Base-by-base conservation (phyloP, 2,113 vertebrate genomes). In the Oreotrochilus melanogaster region DNA sequence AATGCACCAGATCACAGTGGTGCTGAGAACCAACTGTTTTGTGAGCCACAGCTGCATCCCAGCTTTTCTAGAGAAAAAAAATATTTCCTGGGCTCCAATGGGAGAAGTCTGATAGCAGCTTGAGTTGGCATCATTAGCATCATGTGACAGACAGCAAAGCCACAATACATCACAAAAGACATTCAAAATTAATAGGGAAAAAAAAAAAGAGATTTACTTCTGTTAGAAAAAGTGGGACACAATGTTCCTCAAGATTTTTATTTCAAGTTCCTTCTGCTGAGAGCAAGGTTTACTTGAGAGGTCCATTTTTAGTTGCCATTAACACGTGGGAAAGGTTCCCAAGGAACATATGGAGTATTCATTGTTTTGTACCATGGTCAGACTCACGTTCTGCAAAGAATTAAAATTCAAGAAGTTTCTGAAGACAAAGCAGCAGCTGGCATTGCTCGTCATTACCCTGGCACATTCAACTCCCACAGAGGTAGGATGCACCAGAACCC, bases 341-440 rank as follows among this genome's bases (percentile, higher is more conserved):
- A 73, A 92, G 79, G 82, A 92, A 92, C 53, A 95, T 47, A 96
- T n/a, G 94, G 79, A 89, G 35, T 73, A 80, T 51, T 74, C 93
- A 89, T 89, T 97, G 94, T 91, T 97, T 91, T 78, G 66, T 88
- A 86, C 87, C 64, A 80, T 1, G 30, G 80, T 90, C 89, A 82
- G 89, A 57, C 37, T 86, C 65, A 97, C 88, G 89, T 95, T 93
- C 74, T 48, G 78, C 70, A 93, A 89, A 94, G 92, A 97, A 96
- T 69, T 94, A 92, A 89, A 95, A 95, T 96, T 89, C 95, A 94
- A 82, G 85, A 93, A 90, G 86, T 73, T 71, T 86, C 47, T 7
- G 9, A 1, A 88, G 91, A 94, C 86, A 86, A 92, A 95, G 87
- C 85, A 92, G 95, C 96, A 97, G 94, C 96, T 96, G 96, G 65